phyloP scores from a whole-genome alignment of 2,888 invertebrate species.

The Toxonevra muliebris region DNA sequence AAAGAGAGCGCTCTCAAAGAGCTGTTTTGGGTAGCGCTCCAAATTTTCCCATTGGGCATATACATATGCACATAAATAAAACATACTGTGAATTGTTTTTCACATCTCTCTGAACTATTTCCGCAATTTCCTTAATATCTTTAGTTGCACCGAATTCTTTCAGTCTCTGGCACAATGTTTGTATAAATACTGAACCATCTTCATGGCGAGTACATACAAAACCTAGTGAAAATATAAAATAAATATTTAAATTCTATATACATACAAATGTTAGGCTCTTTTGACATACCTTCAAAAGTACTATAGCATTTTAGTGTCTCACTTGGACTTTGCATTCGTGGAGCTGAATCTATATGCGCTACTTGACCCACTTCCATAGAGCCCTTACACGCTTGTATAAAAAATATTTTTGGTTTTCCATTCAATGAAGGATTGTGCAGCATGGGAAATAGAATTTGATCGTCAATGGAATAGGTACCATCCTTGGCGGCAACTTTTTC shows the following conservation, averaged over 20 bases:
- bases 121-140: constrained; percentile 59
- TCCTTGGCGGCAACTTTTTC: constrained; percentile 59
- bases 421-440: constrained; percentile 54
- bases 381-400: constrained; percentile 64
- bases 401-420: constrained; percentile 60
- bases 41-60: too few species aligned
- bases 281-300: constrained; percentile 57
- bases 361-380: too few species aligned
- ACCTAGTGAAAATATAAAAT: constrained; percentile 42
- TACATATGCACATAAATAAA: background rate
- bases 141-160: constrained; percentile 45
- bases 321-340: constrained; percentile 50
- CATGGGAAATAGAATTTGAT: constrained; percentile 58
- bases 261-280: too few species aligned
- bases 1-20: too few species aligned
- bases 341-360: constrained; percentile 48
- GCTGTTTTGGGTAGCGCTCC: too few species aligned
- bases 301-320: constrained; percentile 63
- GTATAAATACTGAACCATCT: constrained; percentile 60
- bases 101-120: constrained; percentile 48
- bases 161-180: constrained; percentile 56
- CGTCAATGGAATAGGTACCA: constrained; percentile 56
- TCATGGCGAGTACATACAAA: constrained; percentile 60
- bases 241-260: too few species aligned
- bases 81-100: constrained; percentile 50